A percentile compares a stretch with the other conserved stretches of the same genome.
Conservation (phyloP, 2,888 invertebrate species). For the Falcaria lacertinaria region DNA sequence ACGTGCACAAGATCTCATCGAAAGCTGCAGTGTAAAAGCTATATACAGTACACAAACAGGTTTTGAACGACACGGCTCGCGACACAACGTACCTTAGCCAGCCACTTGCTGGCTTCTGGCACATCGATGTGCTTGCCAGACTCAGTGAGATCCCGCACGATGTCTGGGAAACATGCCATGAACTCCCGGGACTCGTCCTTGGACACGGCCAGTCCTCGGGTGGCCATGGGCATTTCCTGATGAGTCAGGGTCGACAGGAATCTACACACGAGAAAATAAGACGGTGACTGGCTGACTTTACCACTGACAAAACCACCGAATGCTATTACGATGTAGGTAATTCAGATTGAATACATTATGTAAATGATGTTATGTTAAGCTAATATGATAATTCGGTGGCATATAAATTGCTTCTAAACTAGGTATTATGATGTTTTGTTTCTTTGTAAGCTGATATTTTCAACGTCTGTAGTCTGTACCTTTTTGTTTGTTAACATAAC, state of each 20-base stretch:
- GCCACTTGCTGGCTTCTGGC: conserved; percentile 89
- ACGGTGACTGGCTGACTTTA: conserved; percentile 15
- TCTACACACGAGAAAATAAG: conserved; percentile 53
- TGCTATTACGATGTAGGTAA: neutral
- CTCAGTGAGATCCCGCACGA: conserved; percentile 90
- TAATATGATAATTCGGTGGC: no score
- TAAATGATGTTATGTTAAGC: no score
- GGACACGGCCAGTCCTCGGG: conserved; percentile 82
- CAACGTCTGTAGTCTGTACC: no score
- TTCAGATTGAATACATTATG: no score
- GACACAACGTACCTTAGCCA: conserved; percentile 83
- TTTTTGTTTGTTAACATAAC: no score
- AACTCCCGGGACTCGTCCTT: conserved; percentile 93
- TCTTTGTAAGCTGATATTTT: no score
- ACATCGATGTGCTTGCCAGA: conserved; percentile 87
- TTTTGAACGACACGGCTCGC: conserved; percentile 8
- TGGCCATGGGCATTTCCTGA: conserved; percentile 80
- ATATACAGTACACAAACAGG: neutral
- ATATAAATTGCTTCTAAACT: no score
- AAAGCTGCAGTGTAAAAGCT: neutral
- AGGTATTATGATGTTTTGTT: no score
- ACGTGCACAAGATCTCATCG: neutral
- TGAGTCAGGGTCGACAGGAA: conserved; percentile 82
- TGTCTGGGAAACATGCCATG: conserved; percentile 93
- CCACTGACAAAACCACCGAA: neutral